These are phyloP conservation scores for Anguilla megastoma DNA, from an alignment of 2,797 vertebrate species.

Conservation along the genomic window DNA sequence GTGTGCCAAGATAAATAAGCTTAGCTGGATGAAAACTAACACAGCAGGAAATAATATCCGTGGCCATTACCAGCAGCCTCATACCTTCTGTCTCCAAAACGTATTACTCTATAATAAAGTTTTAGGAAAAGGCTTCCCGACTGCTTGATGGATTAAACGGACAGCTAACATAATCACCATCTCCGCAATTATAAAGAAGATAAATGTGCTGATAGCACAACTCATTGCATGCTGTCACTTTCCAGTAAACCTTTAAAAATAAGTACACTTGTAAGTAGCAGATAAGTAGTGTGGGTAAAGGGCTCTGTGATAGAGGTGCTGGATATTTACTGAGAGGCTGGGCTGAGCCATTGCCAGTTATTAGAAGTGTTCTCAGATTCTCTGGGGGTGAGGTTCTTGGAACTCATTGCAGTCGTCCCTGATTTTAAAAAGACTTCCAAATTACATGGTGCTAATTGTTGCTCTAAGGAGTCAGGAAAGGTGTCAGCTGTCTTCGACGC, in stretches of 20 bases:
- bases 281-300: background rate
- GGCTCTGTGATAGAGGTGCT: background rate
- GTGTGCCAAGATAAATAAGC: background rate
- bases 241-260: background rate
- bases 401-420: background rate
- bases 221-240: background rate
- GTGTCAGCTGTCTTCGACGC: background rate
- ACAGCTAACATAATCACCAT: background rate
- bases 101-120: background rate
- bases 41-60: background rate
- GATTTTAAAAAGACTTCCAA: background rate
- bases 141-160: background rate
- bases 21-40: background rate
- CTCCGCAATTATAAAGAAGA: background rate
- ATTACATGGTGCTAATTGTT: slow-evolving; percentile 12
- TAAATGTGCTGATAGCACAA: background rate
- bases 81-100: background rate
- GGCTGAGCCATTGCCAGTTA: background rate
- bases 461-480: background rate
- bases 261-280: background rate
- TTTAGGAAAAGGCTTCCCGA: background rate
- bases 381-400: background rate
- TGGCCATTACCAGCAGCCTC: background rate
- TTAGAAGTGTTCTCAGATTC: background rate
- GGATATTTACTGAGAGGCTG: background rate